These are phyloP conservation scores for Alcis repandata DNA, from an alignment of 2,888 invertebrate genomes.

Conservation along the genomic window DNA sequence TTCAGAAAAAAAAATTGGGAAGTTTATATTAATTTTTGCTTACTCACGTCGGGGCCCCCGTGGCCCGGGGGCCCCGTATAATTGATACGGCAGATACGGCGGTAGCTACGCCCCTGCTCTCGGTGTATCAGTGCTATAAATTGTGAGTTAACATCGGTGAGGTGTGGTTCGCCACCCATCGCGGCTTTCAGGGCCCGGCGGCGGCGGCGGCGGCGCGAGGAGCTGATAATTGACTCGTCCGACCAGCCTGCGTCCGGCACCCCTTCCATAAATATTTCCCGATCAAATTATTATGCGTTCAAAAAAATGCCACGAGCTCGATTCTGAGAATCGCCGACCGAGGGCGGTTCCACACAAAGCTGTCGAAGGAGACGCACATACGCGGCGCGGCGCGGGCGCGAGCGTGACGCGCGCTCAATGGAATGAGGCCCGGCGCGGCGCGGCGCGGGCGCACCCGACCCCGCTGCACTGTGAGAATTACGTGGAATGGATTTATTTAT, in stretches of 20 bases:
- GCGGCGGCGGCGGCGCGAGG: constrained; percentile 59
- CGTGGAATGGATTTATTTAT: constrained; percentile 84
- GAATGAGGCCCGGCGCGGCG: constrained; percentile 79
- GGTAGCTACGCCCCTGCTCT: too few relatives aligned
- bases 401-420: constrained; percentile 72
- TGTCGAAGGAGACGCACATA: constrained; percentile 63
- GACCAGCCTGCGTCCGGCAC: constrained; percentile 77
- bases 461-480: constrained; percentile 79
- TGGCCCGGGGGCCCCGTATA: too few relatives aligned
- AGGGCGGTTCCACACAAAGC: constrained; percentile 83
- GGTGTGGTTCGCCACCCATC: constrained; percentile 76
- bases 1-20: too few relatives aligned
- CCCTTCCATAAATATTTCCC: constrained; percentile 86
- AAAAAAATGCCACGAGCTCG: constrained; percentile 83
- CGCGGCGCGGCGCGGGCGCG: constrained; percentile 44
- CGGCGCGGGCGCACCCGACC: constrained; percentile 49
- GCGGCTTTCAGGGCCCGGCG: constrained; percentile 69
- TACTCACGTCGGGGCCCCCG: too few relatives aligned
- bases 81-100: too few relatives aligned
- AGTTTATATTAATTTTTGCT: too few relatives aligned
- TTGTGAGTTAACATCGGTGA: constrained; percentile 69
- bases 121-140: constrained; percentile 74
- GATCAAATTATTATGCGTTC: constrained; percentile 85
- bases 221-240: constrained; percentile 84
- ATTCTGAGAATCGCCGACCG: constrained; percentile 77